Evolutionary conservation across 92 coral and sea anemone species (phyloP).

Genomic region (Palythoa caribaeorum): DNA sequence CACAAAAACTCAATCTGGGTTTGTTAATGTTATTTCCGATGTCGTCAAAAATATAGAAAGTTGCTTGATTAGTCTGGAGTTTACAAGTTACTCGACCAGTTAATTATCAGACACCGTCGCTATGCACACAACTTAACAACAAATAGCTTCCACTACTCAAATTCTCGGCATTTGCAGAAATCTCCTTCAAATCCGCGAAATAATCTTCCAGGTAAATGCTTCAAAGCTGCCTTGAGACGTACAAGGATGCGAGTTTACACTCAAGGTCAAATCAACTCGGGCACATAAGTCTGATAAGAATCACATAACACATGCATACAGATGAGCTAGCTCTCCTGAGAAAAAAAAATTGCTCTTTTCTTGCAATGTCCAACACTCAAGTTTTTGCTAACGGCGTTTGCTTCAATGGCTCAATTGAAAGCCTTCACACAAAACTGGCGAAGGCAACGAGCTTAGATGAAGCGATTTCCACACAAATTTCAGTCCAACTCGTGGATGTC

Average conservation of each 20-base stretch:
- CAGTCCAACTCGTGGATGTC: neutral
- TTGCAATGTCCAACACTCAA: neutral
- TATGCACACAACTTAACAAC: slow-evolving; percentile 21
- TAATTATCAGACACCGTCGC: slow-evolving; percentile 43
- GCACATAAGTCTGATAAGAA: neutral
- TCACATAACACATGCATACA: neutral
- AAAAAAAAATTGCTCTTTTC: slow-evolving; percentile 27
- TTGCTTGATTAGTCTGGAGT: neutral
- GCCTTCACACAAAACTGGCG: neutral
- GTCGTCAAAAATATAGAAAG: neutral
- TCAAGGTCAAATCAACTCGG: neutral
- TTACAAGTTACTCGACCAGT: slow-evolving; percentile 25
- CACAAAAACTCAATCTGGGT: neutral
- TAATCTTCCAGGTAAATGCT: neutral
- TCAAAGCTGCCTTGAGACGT: neutral
- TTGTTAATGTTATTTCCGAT: neutral
- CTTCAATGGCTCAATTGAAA: neutral
- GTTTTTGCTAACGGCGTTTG: neutral
- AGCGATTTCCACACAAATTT: neutral
- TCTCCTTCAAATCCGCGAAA: neutral
- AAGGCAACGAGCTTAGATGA: neutral
- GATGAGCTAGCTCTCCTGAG: neutral
- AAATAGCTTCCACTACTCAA: neutral
- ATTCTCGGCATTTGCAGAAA: neutral
- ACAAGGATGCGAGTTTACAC: neutral